These are phyloP conservation scores for Epinotia nisella DNA, from an alignment of 2,888 invertebrate genomes.

Conservation along the genomic window DNA sequence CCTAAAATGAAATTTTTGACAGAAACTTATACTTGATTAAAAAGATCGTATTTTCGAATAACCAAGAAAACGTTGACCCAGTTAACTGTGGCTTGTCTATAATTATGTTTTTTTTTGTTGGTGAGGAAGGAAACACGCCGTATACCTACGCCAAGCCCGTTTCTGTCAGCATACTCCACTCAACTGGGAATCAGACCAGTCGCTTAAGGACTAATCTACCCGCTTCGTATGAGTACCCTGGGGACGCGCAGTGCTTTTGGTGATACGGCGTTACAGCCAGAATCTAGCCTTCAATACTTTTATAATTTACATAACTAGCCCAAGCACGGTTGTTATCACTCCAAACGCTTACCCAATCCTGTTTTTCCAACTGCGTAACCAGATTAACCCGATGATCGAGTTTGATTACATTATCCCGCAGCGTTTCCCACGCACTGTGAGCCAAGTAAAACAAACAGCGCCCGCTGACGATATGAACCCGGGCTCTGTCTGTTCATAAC, in stretches of 20 bases:
- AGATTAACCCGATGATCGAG: constrained; percentile 35
- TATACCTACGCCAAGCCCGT: background rate
- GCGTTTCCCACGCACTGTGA: constrained; percentile 32
- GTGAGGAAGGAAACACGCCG: no score
- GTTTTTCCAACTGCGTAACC: constrained; percentile 35
- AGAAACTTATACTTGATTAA: no score
- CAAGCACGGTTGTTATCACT: background rate
- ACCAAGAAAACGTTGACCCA: no score
- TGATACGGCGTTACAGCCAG: no score
- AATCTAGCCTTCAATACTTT: no score
- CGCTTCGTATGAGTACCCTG: background rate
- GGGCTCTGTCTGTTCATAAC: background rate
- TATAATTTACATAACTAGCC: no score
- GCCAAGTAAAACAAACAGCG: constrained; percentile 37
- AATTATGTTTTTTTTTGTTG: no score
- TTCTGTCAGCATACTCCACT: background rate
- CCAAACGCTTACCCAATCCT: constrained; percentile 21
- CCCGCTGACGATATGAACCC: constrained; percentile 27
- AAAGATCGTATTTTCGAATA: no score
- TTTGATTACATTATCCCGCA: constrained; percentile 40
- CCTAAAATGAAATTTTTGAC: no score
- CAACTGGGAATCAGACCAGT: background rate
- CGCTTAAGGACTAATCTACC: background rate
- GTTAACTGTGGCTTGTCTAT: no score
- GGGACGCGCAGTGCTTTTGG: background rate